Base-by-base conservation (phyloP, 2,888 invertebrate genomes). In the Buathra laborator region DNA sequence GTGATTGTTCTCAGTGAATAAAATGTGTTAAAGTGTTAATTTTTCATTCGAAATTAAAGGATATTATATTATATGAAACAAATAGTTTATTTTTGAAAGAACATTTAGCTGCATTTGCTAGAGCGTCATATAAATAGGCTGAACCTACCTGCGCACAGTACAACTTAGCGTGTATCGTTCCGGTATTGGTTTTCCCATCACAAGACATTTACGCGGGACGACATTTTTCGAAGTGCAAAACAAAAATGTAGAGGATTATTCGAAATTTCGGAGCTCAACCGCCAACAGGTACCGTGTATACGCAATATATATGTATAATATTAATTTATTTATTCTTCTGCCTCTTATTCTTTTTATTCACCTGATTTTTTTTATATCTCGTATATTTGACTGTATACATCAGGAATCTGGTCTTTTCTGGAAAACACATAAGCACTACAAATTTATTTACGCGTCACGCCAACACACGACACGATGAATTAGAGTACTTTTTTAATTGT, bases 341-440 rank as follows among this genome's bases (percentile, higher is more conserved):
- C 24, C 66, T 56, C 32, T 37, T 44, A 66, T 62, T 44, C 2
- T 71, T 32, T 14, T n/a, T 62, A 24, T 70, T 62, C 43, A 9
- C 32, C 16, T 51, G 10, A n/a, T 48, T 2, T 29, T 16, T 14
- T 32, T 44, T 24, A 46, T 59, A 12, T 16, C 44, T 71, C 37
- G 10, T 24, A 56, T 24, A 56, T 29, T 70, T 48, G 68, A 56
- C 53, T 76, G n/a, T 74, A 70, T 46, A 66, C 19, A 19, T 43
- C 32, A 71, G 70, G 75, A 71, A 67, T 51, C 81, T 81, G 81
- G 81, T 81, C 51, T 81, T 81, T 81, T 84, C 70, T 84, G 84
- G 84, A 84, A 81, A 78, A 74, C 81, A 81, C 81, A 77, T 53
- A 32, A 84, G 81, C 84, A 81, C 81, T 64, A 16, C 64, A 71